Conservation (phyloP, 2,797 vertebrate species). For the Argyrosomus regius region DNA sequence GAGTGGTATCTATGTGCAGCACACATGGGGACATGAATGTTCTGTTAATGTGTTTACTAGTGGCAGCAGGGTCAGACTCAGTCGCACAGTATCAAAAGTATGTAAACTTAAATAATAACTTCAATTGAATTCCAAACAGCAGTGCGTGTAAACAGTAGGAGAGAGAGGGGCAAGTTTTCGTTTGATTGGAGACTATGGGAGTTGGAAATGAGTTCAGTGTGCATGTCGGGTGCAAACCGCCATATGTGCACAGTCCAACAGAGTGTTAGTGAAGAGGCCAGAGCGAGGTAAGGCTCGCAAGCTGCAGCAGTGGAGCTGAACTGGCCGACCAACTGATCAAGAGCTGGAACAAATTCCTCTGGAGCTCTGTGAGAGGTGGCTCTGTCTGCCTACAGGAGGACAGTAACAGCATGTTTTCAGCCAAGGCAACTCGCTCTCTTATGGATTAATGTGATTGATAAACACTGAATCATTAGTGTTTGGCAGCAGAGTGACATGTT, state of each 20-base stretch:
- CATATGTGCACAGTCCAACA: slow-evolving; percentile 45
- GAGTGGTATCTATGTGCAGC: not conserved
- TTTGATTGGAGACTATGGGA: slow-evolving; percentile 24
- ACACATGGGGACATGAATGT: not conserved
- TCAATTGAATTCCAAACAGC: slow-evolving; percentile 13
- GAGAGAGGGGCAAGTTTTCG: not conserved
- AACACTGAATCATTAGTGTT: not conserved
- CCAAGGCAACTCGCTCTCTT: not conserved
- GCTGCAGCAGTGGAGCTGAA: slow-evolving; percentile 27
- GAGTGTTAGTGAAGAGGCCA: slow-evolving; percentile 52
- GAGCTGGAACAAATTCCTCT: slow-evolving; percentile 56
- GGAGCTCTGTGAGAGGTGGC: slow-evolving; percentile 38
- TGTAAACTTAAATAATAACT: slow-evolving; percentile 5
- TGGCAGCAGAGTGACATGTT: not conserved
- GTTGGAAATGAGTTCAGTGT: slow-evolving; percentile 48
- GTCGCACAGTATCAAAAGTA: slow-evolving; percentile 7
- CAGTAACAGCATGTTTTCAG: not conserved
- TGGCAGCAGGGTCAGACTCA: not conserved
- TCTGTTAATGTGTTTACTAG: slow-evolving; percentile 9
- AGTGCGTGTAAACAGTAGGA: slow-evolving; percentile 12
- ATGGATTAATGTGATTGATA: not conserved
- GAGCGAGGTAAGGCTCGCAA: slow-evolving; percentile 30
- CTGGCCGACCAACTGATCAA: not conserved
- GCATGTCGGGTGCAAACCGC: slow-evolving; percentile 22
- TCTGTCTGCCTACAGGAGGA: slow-evolving; percentile 58